These are phyloP conservation scores for Balearica regulorum DNA, from an alignment of 2,797 vertebrate species.

Conservation along the genomic window DNA sequence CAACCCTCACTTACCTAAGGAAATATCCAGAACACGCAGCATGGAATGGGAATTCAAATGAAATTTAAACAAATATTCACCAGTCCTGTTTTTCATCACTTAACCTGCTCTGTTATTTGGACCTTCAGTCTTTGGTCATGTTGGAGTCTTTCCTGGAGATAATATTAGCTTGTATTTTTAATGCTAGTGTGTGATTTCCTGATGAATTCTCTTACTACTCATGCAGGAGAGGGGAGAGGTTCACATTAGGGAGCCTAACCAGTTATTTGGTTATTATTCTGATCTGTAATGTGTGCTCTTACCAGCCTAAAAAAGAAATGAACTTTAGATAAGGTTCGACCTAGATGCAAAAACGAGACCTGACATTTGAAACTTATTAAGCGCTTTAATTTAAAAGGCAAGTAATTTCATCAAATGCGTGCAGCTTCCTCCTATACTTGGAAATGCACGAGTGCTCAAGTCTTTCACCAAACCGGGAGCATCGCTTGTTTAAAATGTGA, in stretches of 20 bases:
- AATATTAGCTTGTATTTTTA: background rate
- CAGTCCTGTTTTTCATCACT: background rate
- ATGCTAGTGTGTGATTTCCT: background rate
- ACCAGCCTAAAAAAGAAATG: slow-evolving; percentile 6
- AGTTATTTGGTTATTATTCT: slow-evolving; percentile 38
- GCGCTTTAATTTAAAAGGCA: slow-evolving; percentile 25
- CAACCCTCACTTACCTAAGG: background rate
- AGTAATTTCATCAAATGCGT: background rate
- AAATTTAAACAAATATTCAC: background rate
- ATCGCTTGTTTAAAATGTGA: background rate
- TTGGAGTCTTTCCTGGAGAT: background rate
- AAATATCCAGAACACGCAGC: background rate
- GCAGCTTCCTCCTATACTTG: background rate
- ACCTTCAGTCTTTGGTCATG: background rate
- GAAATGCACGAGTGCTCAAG: background rate
- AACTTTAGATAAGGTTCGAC: slow-evolving; percentile 21
- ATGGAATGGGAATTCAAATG: background rate
- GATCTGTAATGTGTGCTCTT: background rate
- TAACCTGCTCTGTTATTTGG: background rate
- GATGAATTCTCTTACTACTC: background rate
- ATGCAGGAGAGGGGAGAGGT: background rate
- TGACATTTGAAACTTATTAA: slow-evolving; percentile 54
- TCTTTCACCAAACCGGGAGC: background rate
- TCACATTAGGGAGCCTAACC: background rate
- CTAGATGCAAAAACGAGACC: slow-evolving; percentile 8